Evolutionary conservation across 2,888 invertebrate species (phyloP), one percentile per base, ranked within the genome.

Genomic region (Ormyrus rosae): DNA sequence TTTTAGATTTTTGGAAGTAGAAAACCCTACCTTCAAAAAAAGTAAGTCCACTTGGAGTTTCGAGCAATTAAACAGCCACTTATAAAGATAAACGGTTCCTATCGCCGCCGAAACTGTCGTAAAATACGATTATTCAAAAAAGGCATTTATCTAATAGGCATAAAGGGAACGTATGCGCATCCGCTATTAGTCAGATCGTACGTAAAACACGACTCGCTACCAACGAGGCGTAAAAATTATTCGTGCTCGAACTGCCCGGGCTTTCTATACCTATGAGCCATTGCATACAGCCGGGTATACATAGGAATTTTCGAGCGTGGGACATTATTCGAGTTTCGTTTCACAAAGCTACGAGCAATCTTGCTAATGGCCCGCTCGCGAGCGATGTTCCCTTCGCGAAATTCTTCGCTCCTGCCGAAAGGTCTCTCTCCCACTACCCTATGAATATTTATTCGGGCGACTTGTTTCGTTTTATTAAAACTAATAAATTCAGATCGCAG

Each of bases 391-490:
- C 86, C 85, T 85, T 84, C 79, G 84, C 82, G 83, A 81, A 84
- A 82, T 82, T 82, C 82, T 79, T 79, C 72, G 50, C n/a, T 34
- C 8, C 11, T 13, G 13, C 34, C 34, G 34, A 74, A 56, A 48
- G 48, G 46, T 61, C 55, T n/a, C 6, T 53, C 76, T 61, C 69
- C 34, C 34, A 83, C 82, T 51, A 76, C 82, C 81, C 83, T 83
- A 86, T 86, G 88, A 86, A 88, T 88, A 87, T 87, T 87, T 86
- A 87, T 88, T 86, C 86, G 81, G 75, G 75, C 84, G 83, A 86
- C 85, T 89, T 85, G 85, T 85, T 87, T 85, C 85, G 84, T 86
- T 89, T 87, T 88, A 89, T 89, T 88, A 87, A 89, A 89, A 87
- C 87, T 88, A 87, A 88, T 89, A 89, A 88, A 87, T 87, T 82